These are phyloP conservation scores for Plutomurus gul DNA, from an alignment of 1,140 invertebrate genomes.

Conservation along the genomic window DNA sequence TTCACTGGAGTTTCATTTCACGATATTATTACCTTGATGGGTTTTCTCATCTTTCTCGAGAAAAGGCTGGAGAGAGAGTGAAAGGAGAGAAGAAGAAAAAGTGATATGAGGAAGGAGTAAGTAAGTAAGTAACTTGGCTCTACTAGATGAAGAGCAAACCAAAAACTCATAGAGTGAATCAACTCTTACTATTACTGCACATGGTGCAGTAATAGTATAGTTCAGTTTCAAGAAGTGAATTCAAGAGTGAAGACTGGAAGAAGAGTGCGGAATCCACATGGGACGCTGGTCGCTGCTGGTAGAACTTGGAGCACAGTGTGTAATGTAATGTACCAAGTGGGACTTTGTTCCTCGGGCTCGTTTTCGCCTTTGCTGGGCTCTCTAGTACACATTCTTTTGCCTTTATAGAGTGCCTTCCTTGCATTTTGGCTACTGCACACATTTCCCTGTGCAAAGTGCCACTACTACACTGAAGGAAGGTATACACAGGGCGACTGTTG, in stretches of 20 bases:
- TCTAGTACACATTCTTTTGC: too few relatives aligned
- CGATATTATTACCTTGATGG: too few relatives aligned
- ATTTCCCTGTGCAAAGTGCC: too few relatives aligned
- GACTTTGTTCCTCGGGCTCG: slow-evolving; percentile 13
- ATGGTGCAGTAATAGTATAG: too few relatives aligned
- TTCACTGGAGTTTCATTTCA: too few relatives aligned
- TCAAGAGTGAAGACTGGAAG: slow-evolving; percentile 20
- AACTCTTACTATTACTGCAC: too few relatives aligned
- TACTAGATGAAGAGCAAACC: background rate
- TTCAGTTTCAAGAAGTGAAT: too few relatives aligned
- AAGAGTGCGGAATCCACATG: slow-evolving; percentile 8
- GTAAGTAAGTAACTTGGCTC: too few relatives aligned
- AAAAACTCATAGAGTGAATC: slow-evolving; percentile 9
- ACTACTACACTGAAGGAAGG: too few relatives aligned
- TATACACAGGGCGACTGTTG: background rate
- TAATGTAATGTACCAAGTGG: slow-evolving; percentile 29
- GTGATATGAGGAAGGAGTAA: background rate
- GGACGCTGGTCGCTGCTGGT: background rate
- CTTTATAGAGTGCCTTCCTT: slow-evolving; percentile 1
- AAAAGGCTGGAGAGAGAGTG: too few relatives aligned
- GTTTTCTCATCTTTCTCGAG: too few relatives aligned
- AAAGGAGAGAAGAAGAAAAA: background rate
- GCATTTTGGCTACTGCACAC: background rate
- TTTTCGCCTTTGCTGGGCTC: background rate
- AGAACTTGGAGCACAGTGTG: background rate